Conservation (phyloP, 2,113 vertebrate genomes). For the Tychaedon coryphoeus region DNA sequence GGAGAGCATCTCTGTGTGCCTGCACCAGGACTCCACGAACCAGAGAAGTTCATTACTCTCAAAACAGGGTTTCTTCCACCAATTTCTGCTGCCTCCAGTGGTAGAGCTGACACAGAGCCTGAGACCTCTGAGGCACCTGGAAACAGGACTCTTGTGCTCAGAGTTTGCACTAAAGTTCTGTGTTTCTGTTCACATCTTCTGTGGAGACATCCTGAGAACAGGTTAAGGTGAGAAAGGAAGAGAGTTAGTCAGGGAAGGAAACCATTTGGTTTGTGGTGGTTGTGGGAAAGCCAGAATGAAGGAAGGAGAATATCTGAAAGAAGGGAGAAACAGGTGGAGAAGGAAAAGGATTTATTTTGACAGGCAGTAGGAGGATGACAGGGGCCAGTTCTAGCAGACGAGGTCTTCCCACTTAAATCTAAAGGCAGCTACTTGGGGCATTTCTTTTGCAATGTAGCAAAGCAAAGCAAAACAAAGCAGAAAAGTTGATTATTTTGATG, state of each 20-base stretch:
- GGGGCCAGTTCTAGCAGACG: neutral
- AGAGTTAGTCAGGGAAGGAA: neutral
- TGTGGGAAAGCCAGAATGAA: neutral
- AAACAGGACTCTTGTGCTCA: neutral
- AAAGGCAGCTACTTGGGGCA: accelerated
- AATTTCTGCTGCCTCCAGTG: neutral
- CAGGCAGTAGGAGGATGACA: neutral
- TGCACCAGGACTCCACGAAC: neutral
- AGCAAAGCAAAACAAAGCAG: neutral
- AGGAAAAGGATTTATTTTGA: neutral
- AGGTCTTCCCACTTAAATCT: neutral
- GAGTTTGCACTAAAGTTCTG: neutral
- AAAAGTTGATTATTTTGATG: neutral
- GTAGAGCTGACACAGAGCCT: neutral
- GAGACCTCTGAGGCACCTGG: neutral
- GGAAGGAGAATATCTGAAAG: neutral
- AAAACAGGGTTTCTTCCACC: neutral
- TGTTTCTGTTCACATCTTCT: neutral
- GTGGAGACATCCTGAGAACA: neutral
- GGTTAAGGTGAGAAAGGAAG: neutral
- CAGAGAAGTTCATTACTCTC: accelerated
- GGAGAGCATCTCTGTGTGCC: neutral
- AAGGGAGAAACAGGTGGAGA: neutral
- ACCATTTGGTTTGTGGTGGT: neutral
- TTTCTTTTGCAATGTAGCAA: neutral